These are phyloP conservation scores for Morpho deidamia DNA, from an alignment of 2,888 invertebrate genomes.

Conservation along the genomic window DNA sequence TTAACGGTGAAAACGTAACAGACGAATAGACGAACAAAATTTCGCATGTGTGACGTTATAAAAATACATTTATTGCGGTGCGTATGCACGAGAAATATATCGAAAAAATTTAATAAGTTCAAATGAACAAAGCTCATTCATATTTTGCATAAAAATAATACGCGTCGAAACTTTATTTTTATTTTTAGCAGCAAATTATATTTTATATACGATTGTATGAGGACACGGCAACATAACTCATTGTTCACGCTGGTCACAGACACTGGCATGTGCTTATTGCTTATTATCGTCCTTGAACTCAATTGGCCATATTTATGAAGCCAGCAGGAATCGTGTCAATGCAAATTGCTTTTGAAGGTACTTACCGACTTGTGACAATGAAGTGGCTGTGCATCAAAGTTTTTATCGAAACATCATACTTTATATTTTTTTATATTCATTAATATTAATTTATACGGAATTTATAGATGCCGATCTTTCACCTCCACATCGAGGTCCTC, in stretches of 20 bases:
- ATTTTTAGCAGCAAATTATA: slow-evolving; percentile 65
- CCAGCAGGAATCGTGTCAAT: slow-evolving; percentile 73
- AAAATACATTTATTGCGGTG: too few relatives aligned
- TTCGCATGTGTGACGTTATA: too few relatives aligned
- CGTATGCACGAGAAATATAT: too few relatives aligned
- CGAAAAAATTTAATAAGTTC: too few relatives aligned
- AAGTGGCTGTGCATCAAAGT: slow-evolving; percentile 22
- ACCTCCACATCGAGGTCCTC: slow-evolving; percentile 26
- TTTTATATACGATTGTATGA: slow-evolving; percentile 70
- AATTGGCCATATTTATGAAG: slow-evolving; percentile 69
- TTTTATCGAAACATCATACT: slow-evolving; percentile 8
- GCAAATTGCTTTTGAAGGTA: slow-evolving; percentile 59
- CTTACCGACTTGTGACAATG: slow-evolving; percentile 46
- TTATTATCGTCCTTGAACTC: slow-evolving; percentile 66
- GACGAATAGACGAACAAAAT: too few relatives aligned
- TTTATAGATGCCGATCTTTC: slow-evolving; percentile 20
- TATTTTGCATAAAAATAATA: too few relatives aligned
- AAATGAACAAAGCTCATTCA: too few relatives aligned
- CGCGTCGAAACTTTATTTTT: slow-evolving; percentile 18
- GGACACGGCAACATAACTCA: slow-evolving; percentile 65
- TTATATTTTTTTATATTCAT: slow-evolving; percentile 9
- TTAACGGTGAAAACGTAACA: too few relatives aligned
- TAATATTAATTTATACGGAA: slow-evolving; percentile 15
- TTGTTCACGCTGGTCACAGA: slow-evolving; percentile 75
- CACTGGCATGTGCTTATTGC: slow-evolving; percentile 58